Percentiles rank a stretch among this genome's conserved stretches.
These are phyloP conservation scores for Lepeophtheirus nordmannii DNA, from an alignment of 2,888 invertebrate genomes.

Conservation along the genomic window DNA sequence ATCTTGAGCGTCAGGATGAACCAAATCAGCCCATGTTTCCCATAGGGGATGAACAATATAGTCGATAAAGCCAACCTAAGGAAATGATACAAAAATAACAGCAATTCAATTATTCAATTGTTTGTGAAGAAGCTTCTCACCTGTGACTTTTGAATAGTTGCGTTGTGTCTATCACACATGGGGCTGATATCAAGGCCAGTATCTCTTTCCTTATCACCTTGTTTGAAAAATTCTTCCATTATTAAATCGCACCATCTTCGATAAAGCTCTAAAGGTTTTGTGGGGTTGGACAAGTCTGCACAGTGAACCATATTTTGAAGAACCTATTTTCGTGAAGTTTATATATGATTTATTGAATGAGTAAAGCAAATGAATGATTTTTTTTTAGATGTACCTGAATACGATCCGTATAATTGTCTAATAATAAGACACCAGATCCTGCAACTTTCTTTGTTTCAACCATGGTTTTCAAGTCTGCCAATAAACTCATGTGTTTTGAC, in stretches of 20 bases:
- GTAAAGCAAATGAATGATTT: neutral
- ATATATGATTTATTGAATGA: too few relatives aligned
- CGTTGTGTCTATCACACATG: constrained; percentile 94
- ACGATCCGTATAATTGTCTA: constrained; percentile 97
- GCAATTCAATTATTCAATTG: too few relatives aligned
- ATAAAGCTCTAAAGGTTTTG: constrained; percentile 84
- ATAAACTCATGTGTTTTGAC: constrained; percentile 98
- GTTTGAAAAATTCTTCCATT: constrained; percentile 97
- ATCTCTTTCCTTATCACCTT: constrained; percentile 89
- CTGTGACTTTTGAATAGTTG: constrained; percentile 95
- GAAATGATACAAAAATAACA: neutral
- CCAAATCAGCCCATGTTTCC: constrained; percentile 99
- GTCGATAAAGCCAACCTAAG: constrained; percentile 89
- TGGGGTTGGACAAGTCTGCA: constrained; percentile 85
- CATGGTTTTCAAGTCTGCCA: constrained; percentile 98
- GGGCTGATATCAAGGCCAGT: constrained; percentile 93
- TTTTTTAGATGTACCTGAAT: constrained; percentile 50
- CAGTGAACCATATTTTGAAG: constrained; percentile 98
- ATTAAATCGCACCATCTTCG: constrained; percentile 83
- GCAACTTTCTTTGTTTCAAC: constrained; percentile 96
- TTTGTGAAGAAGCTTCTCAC: constrained; percentile 33
- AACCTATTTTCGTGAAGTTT: too few relatives aligned
- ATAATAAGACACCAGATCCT: constrained; percentile 74
- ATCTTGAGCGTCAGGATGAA: constrained; percentile 95
- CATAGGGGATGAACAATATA: constrained; percentile 98